Percentiles rank a stretch among this genome's conserved stretches.
Conservation (phyloP, 2,113 vertebrate species). For the Tychaedon coryphoeus region DNA sequence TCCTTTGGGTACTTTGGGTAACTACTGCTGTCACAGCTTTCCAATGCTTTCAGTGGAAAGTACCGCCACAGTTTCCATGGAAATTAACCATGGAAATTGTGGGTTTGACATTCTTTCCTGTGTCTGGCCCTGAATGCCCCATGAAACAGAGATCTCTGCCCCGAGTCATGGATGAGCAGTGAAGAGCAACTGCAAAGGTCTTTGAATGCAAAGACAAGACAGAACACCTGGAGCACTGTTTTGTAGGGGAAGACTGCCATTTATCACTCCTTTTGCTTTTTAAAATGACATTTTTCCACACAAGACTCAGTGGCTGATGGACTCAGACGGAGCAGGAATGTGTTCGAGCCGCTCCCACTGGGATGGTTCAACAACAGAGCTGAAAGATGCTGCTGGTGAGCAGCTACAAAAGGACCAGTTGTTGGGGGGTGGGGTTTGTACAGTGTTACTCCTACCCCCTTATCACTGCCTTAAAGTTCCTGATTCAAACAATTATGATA, state of each 20-base stretch:
- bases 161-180: rapidly evolving
- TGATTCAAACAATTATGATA: no score
- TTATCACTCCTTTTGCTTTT: not conserved
- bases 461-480: no score
- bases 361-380: not conserved
- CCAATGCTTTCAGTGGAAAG: not conserved
- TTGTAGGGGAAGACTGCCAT: not conserved
- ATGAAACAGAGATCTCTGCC: rapidly evolving
- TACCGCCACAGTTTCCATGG: rapidly evolving
- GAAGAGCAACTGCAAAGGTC: not conserved
- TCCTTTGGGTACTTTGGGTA: not conserved
- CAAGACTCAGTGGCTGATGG: rapidly evolving
- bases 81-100: not conserved
- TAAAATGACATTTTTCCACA: not conserved
- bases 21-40: not conserved
- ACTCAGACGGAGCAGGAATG: not conserved
- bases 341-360: rapidly evolving
- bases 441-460: no score
- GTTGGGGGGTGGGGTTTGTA: no score
- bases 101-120: not conserved
- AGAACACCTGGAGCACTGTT: not conserved
- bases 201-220: not conserved
- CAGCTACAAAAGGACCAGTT: not conserved
- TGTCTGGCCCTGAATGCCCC: not conserved
- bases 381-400: not conserved